Percentiles rank a stretch among this genome's conserved stretches.
These are phyloP conservation scores for Clanis bilineata DNA, from an alignment of 2,888 invertebrate genomes.

Conservation along the genomic window DNA sequence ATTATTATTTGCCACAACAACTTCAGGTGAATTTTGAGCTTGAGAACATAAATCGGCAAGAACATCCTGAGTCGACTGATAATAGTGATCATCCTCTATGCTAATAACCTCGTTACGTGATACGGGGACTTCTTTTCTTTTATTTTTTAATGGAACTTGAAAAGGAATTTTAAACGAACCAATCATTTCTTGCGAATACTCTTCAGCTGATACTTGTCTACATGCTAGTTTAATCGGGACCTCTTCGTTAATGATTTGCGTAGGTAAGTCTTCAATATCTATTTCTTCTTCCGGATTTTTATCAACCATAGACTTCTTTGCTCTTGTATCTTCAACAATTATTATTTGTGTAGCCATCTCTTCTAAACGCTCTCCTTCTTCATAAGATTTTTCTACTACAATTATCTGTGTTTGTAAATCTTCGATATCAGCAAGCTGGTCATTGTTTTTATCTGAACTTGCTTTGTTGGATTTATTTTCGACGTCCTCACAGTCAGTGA, in stretches of 20 bases:
- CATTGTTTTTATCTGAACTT: conserved; percentile 17
- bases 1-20: conserved; percentile 1
- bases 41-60: conserved; percentile 63
- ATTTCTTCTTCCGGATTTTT: background rate
- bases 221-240: conserved; percentile 5
- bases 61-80: conserved; percentile 66
- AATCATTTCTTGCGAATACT: conserved; percentile 36
- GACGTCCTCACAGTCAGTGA: conserved; percentile 54
- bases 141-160: conserved; percentile 48
- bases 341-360: conserved; percentile 46
- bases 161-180: conserved; percentile 65
- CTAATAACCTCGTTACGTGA: conserved; percentile 27
- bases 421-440: conserved; percentile 25
- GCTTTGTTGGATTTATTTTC: conserved; percentile 32
- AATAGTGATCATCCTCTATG: conserved; percentile 50
- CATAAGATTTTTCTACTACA: conserved; percentile 16
- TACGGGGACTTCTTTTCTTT: conserved; percentile 46
- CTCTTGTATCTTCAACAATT: conserved; percentile 22
- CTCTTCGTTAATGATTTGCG: conserved; percentile 49
- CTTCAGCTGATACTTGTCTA: conserved; percentile 5
- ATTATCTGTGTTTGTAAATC: conserved; percentile 41
- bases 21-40: conserved; percentile 32
- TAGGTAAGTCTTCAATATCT: conserved; percentile 47
- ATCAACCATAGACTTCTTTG: conserved; percentile 13
- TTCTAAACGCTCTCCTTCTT: conserved; percentile 30